Percentiles rank a stretch among this genome's conserved stretches.
Evolutionary conservation across 2,113 vertebrate genomes (phyloP).

Genomic region (Atlantisia rogersi): DNA sequence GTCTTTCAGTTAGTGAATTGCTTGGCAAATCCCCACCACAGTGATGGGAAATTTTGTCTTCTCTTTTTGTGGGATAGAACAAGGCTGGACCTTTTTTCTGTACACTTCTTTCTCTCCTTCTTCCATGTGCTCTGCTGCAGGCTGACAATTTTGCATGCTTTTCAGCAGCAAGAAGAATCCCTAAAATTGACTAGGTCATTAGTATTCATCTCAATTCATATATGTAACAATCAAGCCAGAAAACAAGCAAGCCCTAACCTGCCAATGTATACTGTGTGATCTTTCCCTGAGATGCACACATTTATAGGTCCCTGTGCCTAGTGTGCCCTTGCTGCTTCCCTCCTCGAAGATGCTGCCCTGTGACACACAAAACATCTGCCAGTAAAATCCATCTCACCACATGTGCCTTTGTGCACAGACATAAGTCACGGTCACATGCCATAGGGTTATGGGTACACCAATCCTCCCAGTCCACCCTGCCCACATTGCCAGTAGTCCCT

Average conservation of each 20-base stretch:
- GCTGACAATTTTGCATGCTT: background rate
- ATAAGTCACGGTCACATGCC: background rate
- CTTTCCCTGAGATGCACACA: background rate
- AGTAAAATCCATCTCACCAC: background rate
- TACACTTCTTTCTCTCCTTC: background rate
- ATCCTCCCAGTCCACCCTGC: background rate
- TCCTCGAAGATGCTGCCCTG: background rate
- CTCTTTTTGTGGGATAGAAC: background rate
- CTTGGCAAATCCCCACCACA: background rate
- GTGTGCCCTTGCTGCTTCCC: background rate
- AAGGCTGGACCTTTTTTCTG: background rate
- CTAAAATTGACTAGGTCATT: background rate
- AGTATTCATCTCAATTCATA: background rate
- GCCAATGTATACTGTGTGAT: background rate
- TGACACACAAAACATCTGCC: background rate
- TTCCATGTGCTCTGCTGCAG: background rate
- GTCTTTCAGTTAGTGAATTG: background rate
- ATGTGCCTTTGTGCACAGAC: background rate
- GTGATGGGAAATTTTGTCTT: background rate
- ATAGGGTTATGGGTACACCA: background rate
- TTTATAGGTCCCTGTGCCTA: fast-evolving
- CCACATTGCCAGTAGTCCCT: background rate
- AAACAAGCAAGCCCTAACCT: fast-evolving
- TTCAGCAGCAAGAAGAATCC: background rate
- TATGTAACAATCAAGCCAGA: background rate